Base-by-base conservation (phyloP, 2,888 invertebrate genomes). In the Augochlorella aurata region DNA sequence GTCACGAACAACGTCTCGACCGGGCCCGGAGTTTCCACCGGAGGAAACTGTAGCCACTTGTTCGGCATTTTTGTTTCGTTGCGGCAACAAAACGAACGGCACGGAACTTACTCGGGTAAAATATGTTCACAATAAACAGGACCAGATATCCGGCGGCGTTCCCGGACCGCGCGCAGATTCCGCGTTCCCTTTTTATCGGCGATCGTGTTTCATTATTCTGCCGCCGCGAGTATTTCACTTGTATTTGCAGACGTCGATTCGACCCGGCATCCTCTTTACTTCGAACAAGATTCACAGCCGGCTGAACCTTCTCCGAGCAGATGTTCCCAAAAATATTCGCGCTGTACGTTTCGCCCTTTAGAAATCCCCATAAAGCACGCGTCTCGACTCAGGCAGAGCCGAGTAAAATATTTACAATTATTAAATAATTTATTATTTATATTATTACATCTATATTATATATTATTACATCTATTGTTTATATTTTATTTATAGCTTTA, bases 91-190 rank as follows among this genome's bases (percentile, higher is more conserved):
- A 68, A 24, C 16, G 24, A 58, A 24, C 47, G 12, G 47, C 14
- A 18, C 29, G 52, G n/a, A 24, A 29, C 18, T 44, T 21, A 14
- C 18, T 16, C 45, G 50, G 67, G 67, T 72, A 79, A 61, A 80
- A 72, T 50, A 54, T 67, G 21, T 71, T 12, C 50, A 50, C 14
- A 29, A 67, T 47, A 61, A 79, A 78, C 52, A 52, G 38, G 18
- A n/a, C 21, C 24, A 45, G 47, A 50, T 65, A 29, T 21, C 29
- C 21, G 16, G 18, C 54, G 12, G 52, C n/a, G 49, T 29, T 7
- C 9, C 10, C 71, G 58, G 71, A 49, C 2, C 24, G 45, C 9
- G 12, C 14, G 21, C 21, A 67, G 7, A 67, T 47, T 9, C 67
- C 3, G 14, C 24, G 16, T 47, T 58, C 16, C 29, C 21, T 47